phyloP scores from a whole-genome alignment of 2,113 vertebrate species.

The Paradisaea rubra region DNA sequence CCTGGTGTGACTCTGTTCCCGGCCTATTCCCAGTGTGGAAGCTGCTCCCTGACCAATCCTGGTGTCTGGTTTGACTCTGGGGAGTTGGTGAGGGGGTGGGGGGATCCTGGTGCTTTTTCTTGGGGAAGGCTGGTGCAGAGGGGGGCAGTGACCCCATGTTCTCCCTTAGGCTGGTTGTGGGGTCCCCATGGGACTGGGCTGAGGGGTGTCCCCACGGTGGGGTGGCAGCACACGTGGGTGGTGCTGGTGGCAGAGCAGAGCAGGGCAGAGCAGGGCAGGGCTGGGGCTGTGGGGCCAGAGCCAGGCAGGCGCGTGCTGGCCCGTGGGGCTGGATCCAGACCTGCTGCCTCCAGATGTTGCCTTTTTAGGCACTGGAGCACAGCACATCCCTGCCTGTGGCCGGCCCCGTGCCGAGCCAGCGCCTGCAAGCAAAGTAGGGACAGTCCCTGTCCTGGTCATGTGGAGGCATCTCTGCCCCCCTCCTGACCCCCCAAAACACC shows the following conservation, averaged over 20 bases:
- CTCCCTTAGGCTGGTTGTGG: background rate
- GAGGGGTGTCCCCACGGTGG: fast-evolving
- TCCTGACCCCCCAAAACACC: background rate
- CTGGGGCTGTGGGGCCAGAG: background rate
- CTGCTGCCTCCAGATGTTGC: slow-evolving; percentile 51
- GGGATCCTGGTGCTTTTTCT: fast-evolving
- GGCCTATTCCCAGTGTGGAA: fast-evolving
- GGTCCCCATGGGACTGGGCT: fast-evolving
- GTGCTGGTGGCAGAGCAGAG: background rate
- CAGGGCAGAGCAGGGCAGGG: background rate
- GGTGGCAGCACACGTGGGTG: background rate
- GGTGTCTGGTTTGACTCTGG: background rate
- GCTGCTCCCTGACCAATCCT: background rate
- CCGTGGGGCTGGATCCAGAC: background rate
- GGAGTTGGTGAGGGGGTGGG: fast-evolving
- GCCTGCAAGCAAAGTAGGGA: background rate
- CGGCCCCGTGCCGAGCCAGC: background rate
- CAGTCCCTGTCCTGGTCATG: background rate
- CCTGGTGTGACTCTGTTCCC: background rate
- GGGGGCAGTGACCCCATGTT: background rate
- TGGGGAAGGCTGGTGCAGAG: background rate
- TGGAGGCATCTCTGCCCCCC: background rate
- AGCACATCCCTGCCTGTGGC: background rate
- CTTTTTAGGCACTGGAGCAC: slow-evolving; percentile 71
- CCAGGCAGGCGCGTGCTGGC: background rate